phyloP scores from a whole-genome alignment of 2,113 vertebrate species.

The Erythrocebus patas region DNA sequence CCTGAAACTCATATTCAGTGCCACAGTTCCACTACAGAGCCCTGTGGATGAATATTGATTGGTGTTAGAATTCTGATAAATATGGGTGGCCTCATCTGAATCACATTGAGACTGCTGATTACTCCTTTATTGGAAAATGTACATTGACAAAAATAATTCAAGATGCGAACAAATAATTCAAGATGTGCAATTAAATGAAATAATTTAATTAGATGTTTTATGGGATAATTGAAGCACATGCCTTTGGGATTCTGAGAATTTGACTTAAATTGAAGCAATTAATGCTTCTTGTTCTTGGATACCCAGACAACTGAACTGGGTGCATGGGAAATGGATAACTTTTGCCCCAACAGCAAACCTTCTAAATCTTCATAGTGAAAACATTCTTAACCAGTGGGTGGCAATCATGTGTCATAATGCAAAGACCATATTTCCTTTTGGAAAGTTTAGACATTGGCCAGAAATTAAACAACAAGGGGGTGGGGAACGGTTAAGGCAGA shows the following conservation, averaged over 20 bases:
- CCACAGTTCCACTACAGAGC: background rate
- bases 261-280: background rate
- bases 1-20: background rate
- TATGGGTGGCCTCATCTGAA: background rate
- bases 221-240: background rate
- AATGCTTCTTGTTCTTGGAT: background rate
- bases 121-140: background rate
- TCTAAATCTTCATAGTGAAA: background rate
- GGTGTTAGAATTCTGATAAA: background rate
- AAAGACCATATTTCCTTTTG: background rate
- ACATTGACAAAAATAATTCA: background rate
- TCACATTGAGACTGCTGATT: background rate
- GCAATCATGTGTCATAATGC: constrained; percentile 39
- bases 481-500: background rate
- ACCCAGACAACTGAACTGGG: background rate
- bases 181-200: background rate
- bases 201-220: background rate
- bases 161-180: background rate
- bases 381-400: constrained; percentile 38
- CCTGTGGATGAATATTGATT: background rate
- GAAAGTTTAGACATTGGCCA: background rate
- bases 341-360: background rate
- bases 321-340: background rate
- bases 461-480: background rate
- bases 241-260: background rate